Percentiles rank a stretch among this genome's conserved stretches.
These are phyloP conservation scores for Gari tellinella DNA, from an alignment of 2,888 invertebrate genomes.

Conservation along the genomic window DNA sequence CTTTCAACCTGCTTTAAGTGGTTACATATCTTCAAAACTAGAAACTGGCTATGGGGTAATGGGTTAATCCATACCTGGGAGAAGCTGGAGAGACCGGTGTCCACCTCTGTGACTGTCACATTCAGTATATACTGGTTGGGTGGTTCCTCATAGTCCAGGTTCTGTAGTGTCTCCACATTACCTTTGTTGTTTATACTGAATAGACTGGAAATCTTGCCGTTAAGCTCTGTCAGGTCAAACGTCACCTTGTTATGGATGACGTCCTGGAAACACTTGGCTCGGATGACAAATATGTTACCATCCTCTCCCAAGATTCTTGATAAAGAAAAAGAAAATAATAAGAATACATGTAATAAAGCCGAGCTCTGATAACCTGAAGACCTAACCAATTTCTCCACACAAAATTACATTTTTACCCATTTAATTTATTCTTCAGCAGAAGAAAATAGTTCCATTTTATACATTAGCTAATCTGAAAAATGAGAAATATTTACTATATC, in stretches of 20 bases:
- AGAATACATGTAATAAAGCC: not conserved
- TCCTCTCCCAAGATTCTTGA: conserved; percentile 75
- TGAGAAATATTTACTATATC: too few relatives aligned
- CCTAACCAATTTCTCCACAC: too few relatives aligned
- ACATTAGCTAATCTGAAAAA: too few relatives aligned
- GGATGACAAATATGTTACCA: conserved; percentile 90
- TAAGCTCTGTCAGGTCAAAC: conserved; percentile 97
- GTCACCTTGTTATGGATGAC: conserved; percentile 87
- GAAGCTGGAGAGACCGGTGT: conserved; percentile 97
- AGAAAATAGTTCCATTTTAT: too few relatives aligned
- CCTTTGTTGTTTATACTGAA: conserved; percentile 73
- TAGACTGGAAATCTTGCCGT: conserved; percentile 89
- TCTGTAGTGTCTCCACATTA: conserved; percentile 97
- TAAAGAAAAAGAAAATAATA: too few relatives aligned
- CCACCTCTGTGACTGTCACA: conserved; percentile 98
- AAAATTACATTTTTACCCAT: too few relatives aligned
- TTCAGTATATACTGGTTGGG: conserved; percentile 92
- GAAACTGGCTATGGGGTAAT: too few relatives aligned
- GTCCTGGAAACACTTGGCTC: conserved; percentile 98
- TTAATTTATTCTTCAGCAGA: too few relatives aligned
- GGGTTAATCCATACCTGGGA: conserved; percentile 97
- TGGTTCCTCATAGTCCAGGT: conserved; percentile 95
- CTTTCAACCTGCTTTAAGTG: too few relatives aligned
- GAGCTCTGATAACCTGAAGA: too few relatives aligned
- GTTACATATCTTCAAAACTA: too few relatives aligned